Evolutionary conservation across 2,888 invertebrate species (phyloP).

Genomic region (Sinotaia quadrata): DNA sequence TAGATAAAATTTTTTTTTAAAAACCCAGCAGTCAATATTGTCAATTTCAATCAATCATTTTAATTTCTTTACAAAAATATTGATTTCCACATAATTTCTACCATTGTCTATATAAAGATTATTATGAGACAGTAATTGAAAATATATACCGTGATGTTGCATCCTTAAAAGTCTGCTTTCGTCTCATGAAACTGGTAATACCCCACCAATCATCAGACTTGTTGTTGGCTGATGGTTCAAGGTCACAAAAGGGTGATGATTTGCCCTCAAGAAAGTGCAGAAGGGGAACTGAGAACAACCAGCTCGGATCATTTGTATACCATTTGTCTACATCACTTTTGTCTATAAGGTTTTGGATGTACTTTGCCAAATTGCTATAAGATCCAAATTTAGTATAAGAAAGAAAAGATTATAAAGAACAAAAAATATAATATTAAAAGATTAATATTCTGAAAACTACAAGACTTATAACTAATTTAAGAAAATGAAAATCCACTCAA

Average conservation of each 20-base stretch:
- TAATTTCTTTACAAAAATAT: too few relatives aligned
- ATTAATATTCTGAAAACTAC: too few relatives aligned
- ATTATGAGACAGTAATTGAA: too few relatives aligned
- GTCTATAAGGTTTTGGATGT: neutral
- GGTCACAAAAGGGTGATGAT: neutral
- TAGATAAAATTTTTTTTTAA: too few relatives aligned
- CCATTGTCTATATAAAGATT: too few relatives aligned
- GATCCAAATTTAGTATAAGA: neutral
- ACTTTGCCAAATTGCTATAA: neutral
- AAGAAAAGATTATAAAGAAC: neutral
- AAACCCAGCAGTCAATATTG: too few relatives aligned
- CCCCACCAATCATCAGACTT: neutral
- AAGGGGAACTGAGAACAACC: neutral
- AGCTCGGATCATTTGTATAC: neutral
- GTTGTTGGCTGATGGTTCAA: neutral
- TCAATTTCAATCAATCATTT: too few relatives aligned
- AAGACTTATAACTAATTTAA: too few relatives aligned
- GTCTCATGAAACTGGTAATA: neutral
- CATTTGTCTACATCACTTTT: neutral
- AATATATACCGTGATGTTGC: too few relatives aligned
- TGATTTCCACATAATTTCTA: too few relatives aligned
- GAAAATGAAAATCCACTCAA: too few relatives aligned
- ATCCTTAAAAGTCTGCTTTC: neutral
- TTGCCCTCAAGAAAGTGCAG: slow-evolving; percentile 1
- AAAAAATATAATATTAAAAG: neutral